Evolutionary conservation across 2,888 invertebrate genomes (phyloP).

Genomic region (Lithophane socia): DNA sequence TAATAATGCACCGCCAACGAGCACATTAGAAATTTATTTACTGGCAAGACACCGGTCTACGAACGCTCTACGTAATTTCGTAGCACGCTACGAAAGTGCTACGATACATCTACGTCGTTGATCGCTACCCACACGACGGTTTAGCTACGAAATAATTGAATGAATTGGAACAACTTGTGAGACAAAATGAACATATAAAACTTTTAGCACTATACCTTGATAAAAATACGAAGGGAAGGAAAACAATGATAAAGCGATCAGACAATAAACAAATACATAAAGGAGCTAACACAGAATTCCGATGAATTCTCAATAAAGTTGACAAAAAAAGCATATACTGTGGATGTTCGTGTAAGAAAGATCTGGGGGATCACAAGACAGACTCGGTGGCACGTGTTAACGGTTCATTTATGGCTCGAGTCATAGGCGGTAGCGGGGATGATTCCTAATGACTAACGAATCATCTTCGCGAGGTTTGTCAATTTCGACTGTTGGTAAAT

Average conservation of each 20-base stretch:
- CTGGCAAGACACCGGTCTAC: conserved; percentile 27
- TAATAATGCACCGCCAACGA: conserved; percentile 56
- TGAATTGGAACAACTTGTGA: conserved; percentile 51
- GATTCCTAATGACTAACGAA: background rate
- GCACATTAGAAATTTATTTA: conserved; percentile 62
- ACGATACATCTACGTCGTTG: conserved; percentile 49
- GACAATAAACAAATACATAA: conserved; percentile 71
- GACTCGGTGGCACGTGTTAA: conserved; percentile 77
- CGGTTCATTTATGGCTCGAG: conserved; percentile 64
- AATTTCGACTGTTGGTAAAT: background rate
- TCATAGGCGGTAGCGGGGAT: conserved; percentile 56
- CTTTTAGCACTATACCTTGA: conserved; percentile 51
- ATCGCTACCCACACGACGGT: conserved; percentile 44
- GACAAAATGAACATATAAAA: conserved; percentile 28
- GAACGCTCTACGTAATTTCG: conserved; percentile 59
- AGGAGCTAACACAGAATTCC: conserved; percentile 73
- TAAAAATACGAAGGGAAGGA: conserved; percentile 35
- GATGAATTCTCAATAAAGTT: conserved; percentile 80
- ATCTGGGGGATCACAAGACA: conserved; percentile 78
- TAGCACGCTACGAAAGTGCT: conserved; percentile 64
- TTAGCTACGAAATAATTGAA: conserved; percentile 54
- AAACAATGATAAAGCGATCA: conserved; percentile 63
- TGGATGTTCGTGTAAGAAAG: conserved; percentile 83
- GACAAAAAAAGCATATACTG: conserved; percentile 75
- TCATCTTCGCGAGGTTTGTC: background rate